phyloP scores from a whole-genome alignment of 2,797 vertebrate genomes.

The Scolopax bukidnonensis region DNA sequence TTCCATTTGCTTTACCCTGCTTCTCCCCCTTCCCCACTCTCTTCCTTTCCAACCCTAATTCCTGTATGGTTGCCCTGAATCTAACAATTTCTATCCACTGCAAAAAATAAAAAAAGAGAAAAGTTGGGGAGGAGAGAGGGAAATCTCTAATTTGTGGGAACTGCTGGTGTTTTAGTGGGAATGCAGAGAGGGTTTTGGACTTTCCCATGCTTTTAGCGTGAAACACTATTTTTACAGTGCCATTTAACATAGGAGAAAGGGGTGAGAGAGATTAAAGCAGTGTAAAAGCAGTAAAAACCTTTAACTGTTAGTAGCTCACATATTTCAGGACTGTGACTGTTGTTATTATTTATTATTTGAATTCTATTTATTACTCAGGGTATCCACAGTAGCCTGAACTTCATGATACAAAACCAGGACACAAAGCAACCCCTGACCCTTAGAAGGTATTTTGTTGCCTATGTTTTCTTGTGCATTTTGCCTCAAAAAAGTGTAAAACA shows the following conservation, averaged over 20 bases:
- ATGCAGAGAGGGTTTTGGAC: constrained; percentile 13
- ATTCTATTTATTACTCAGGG: neutral
- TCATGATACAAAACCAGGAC: fast-evolving
- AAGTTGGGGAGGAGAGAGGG: constrained; percentile 1
- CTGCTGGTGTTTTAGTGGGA: constrained; percentile 49
- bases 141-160: constrained; percentile 72
- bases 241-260: neutral
- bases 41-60: neutral
- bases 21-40: neutral
- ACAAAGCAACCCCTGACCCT: neutral
- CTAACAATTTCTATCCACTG: neutral
- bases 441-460: neutral
- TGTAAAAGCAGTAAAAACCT: neutral
- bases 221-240: constrained; percentile 66
- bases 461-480: neutral
- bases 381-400: neutral
- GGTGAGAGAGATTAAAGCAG: neutral
- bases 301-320: neutral
- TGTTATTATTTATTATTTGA: neutral
- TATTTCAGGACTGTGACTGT: neutral
- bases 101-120: neutral
- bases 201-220: constrained; percentile 53
- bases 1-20: constrained; percentile 6
- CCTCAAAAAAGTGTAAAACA: fast-evolving
- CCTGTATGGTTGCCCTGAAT: neutral